Evolutionary conservation across 1,140 invertebrate genomes (phyloP), one percentile per base, ranked within the genome.

Genomic region (Thaumetopoea pityocampa): DNA sequence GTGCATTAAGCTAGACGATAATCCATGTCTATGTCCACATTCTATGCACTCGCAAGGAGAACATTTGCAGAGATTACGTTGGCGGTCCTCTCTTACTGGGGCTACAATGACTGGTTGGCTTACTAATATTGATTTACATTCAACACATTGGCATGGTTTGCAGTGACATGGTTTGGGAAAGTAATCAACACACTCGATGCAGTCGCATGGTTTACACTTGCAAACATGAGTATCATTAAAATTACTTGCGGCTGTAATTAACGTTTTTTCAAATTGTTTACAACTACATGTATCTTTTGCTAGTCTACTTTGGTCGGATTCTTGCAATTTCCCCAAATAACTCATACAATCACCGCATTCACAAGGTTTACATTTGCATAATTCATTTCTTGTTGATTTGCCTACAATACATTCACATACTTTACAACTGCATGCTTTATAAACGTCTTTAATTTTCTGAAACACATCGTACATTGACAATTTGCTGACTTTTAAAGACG

Each of bases 361-460:
- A 40, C 71, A 72, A 26, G 66, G 62, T 34, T 64, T 50, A 47
- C 67, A 69, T 7, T 63, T 50, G 16, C 64, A 71, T 5, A 20
- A 7, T 14, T 56, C 35, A 17, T 51, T 60, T 19, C 14, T 19
- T 8, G 19, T 8, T 0, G 50, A 34, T 24, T 42, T 66, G 0
- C 50, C 48, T n/a, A 44, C 28, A 23, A 77, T 51, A 32, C 78
- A 82, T 37, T 78, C 67, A 22, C 78, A 79, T 7, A 76, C 58
- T 56, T 71, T 78, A 24, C 74, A 82, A 29, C 61, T 76, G 20
- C 78, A 82, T 1, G 69, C 69, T 12, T 67, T 60, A 15, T 71
- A 82, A 23, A 58, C 56, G 44, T 74, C 71, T 42, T 69, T 65
- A 26, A 79, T 48, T 47, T 40, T 59, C 23, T 54, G 58, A 8